A percentile compares a stretch with the other conserved stretches of the same genome.
phyloP scores from a whole-genome alignment of 1,140 invertebrate genomes.

The Trichonephila clavata region DNA sequence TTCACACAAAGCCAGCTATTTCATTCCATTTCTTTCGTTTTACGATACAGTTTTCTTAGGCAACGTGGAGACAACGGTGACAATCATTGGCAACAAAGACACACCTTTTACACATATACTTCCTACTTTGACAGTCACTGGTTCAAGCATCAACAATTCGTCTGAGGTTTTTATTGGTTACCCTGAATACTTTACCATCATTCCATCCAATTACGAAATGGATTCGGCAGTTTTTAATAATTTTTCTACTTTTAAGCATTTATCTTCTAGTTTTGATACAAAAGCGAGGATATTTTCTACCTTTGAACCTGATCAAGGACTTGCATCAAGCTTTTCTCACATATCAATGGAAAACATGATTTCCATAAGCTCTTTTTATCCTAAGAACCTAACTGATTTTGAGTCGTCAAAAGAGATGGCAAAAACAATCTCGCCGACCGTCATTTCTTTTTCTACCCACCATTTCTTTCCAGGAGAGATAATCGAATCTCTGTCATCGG shows the following conservation, averaged over 20 bases:
- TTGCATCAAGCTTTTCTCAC: not conserved
- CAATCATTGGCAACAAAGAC: conserved; percentile 44
- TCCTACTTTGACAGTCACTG: conserved; percentile 46
- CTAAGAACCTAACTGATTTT: not conserved
- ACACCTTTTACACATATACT: not conserved
- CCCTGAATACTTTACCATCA: not conserved
- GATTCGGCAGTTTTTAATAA: not conserved
- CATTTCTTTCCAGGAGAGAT: not conserved
- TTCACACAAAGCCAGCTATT: not conserved
- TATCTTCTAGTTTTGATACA: conserved; percentile 27
- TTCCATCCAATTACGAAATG: not conserved
- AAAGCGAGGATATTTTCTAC: not conserved
- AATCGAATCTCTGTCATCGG: not conserved
- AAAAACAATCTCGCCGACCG: not conserved
- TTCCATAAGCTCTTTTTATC: not conserved
- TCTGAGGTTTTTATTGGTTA: not conserved
- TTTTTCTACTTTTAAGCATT: conserved; percentile 39
- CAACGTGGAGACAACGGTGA: conserved; percentile 52
- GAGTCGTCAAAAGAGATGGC: not conserved
- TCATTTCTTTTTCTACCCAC: not conserved
- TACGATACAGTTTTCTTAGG: conserved; percentile 8
- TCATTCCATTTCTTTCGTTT: not conserved
- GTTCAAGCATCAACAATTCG: not conserved
- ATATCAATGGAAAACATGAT: not conserved
- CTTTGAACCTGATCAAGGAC: not conserved